Base-by-base conservation (phyloP, 2,113 vertebrate genomes). In the Sinocyclocheilus rhinocerous region DNA sequence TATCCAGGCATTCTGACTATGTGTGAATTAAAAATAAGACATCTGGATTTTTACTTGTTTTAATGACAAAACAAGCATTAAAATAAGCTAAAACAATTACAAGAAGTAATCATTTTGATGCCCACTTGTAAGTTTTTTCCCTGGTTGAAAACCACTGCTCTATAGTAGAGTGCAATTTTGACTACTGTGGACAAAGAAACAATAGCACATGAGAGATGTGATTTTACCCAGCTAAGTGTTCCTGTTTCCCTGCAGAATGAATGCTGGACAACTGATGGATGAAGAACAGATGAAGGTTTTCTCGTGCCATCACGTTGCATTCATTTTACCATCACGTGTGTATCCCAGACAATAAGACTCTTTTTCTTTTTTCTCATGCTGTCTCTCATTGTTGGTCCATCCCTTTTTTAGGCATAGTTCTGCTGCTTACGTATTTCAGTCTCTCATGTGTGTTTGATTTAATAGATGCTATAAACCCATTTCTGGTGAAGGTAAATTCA, bases 251-350 rank as follows among this genome's bases (percentile, higher is more conserved):
- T 73, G 36, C 16, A n/a, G 39, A 12, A 75, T n/a, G 7, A 80
- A 59, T 2, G 55, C 6, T 42, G 52, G 12, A 39, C 5, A 39
- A 61, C 52, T 57, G 52, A 39, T n/a, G 33, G 55, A 79, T 81
- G 6, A 45, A 48, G 13, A 39, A 36, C 52, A 81, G 78, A 65
- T 65, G 13, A 63, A 13, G 77, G 11, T 16, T 65, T 81, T 65
- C 61, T 26, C 78, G 10, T 65, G 36, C 78, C 78, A 65, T 65
- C 59, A 48, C 9, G 13, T 67, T 42, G 59, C 36, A 81, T 80
- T 80, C 10, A 80, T 81, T 42, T 81, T 65, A 45, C 48, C 3
- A 15, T 39, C 45, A 78, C 63, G 57, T 70, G 39, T 69, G 45
- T 55, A 8, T 55, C 24, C 61, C 76, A 85, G 84, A 69, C n/a